These are phyloP conservation scores for Rhimphoctona megacephalus DNA, from an alignment of 2,888 invertebrate genomes.

Conservation along the genomic window DNA sequence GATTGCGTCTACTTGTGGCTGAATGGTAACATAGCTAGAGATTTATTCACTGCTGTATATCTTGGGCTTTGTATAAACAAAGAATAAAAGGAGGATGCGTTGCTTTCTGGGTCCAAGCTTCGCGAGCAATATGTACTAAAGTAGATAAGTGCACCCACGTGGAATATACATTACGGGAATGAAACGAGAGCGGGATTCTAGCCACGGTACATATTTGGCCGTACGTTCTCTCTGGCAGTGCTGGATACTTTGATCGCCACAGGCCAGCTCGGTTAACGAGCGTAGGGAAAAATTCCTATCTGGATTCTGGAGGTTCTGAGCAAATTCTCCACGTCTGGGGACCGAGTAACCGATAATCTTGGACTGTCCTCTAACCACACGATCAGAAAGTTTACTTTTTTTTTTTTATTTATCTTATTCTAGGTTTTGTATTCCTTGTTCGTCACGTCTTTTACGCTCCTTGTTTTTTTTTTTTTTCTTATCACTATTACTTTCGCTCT, in stretches of 20 bases:
- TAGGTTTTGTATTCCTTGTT: not conserved
- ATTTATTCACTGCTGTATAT: slow-evolving; percentile 41
- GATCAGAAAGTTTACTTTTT: slow-evolving; percentile 36
- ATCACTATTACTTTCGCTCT: not conserved
- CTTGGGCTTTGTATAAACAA: not conserved
- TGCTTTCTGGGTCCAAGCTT: slow-evolving; percentile 16
- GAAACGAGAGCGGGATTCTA: slow-evolving; percentile 61
- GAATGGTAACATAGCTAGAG: not conserved
- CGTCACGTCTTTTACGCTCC: not conserved
- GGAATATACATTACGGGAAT: slow-evolving; percentile 60
- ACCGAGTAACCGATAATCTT: slow-evolving; percentile 61
- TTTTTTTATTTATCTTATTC: not conserved
- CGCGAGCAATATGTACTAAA: slow-evolving; percentile 39
- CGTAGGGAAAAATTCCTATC: slow-evolving; percentile 50
- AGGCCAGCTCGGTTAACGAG: slow-evolving; percentile 30
- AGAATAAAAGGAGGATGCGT: slow-evolving; percentile 26
- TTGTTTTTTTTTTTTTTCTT: not conserved
- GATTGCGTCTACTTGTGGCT: slow-evolving; percentile 12
- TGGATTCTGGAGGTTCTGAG: slow-evolving; percentile 58
- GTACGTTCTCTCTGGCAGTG: slow-evolving; percentile 45
- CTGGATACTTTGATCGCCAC: slow-evolving; percentile 34
- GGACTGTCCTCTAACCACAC: slow-evolving; percentile 18
- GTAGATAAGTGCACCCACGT: slow-evolving; percentile 64
- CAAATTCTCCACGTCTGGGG: slow-evolving; percentile 57
- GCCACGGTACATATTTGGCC: slow-evolving; percentile 66